phyloP scores from a whole-genome alignment of 1,140 invertebrate genomes.

The Oedothorax gibbosus region DNA sequence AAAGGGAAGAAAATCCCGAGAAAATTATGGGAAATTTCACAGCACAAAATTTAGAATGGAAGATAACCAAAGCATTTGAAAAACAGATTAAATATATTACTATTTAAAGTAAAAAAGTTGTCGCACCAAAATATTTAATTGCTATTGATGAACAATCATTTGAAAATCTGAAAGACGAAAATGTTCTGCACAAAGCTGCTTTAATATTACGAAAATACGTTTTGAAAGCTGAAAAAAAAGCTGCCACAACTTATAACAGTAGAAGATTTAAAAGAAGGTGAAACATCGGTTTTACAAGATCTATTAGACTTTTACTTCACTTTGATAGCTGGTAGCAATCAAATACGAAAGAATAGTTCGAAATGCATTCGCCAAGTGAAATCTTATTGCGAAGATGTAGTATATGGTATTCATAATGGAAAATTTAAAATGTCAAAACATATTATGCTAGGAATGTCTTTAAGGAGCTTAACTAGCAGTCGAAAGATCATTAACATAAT shows the following conservation, averaged over 20 bases:
- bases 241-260: no score
- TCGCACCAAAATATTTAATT: background rate
- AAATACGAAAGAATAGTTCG: background rate
- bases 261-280: background rate
- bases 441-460: slow-evolving; percentile 3
- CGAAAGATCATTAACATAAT: background rate
- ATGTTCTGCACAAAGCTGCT: no score
- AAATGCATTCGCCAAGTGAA: background rate
- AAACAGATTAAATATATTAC: slow-evolving; percentile 1
- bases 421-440: background rate
- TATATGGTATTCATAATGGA: no score
- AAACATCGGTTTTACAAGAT: background rate
- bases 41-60: background rate
- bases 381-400: no score
- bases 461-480: background rate
- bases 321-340: background rate
- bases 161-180: slow-evolving; percentile 11
- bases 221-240: no score
- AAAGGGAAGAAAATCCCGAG: background rate
- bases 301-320: slow-evolving; percentile 19
- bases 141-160: no score
- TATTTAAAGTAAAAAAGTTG: no score
- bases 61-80: slow-evolving; percentile 5
- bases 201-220: no score
- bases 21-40: background rate